A percentile compares a stretch with the other conserved stretches of the same genome.
Conservation (phyloP, 37 sponge, comb jelly and placozoan genomes). For the Diacarnus erythraeanus region DNA sequence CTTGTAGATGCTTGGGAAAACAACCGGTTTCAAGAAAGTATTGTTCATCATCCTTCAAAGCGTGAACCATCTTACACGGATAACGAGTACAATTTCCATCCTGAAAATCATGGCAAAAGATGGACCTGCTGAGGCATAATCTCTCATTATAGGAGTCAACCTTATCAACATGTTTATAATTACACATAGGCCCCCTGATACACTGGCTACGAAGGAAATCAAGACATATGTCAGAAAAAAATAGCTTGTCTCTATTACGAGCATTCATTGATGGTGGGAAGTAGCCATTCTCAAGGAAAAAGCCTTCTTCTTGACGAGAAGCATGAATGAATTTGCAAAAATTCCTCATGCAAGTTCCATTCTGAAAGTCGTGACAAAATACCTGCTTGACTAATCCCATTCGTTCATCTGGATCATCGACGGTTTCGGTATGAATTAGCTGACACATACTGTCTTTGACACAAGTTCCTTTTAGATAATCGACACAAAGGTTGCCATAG, state of each 20-base stretch:
- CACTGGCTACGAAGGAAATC: slow-evolving; percentile 62
- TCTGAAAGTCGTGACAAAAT: slow-evolving; percentile 67
- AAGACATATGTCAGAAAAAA: slow-evolving; percentile 52
- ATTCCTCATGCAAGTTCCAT: slow-evolving; percentile 26
- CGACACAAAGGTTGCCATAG: slow-evolving; percentile 45
- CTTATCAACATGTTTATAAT: slow-evolving; percentile 38
- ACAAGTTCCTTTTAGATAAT: slow-evolving; percentile 66
- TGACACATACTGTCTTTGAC: slow-evolving; percentile 24
- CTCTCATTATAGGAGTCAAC: slow-evolving; percentile 42
- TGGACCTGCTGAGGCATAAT: slow-evolving; percentile 50
- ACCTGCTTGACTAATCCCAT: slow-evolving; percentile 37
- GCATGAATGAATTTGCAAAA: slow-evolving; percentile 65
- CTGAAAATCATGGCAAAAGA: slow-evolving; percentile 65
- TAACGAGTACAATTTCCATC: slow-evolving; percentile 40
- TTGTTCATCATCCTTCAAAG: slow-evolving; percentile 39
- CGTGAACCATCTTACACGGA: slow-evolving; percentile 60
- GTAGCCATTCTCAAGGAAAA: slow-evolving; percentile 48
- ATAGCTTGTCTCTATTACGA: slow-evolving; percentile 52
- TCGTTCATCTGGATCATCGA: slow-evolving; percentile 44
- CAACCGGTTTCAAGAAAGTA: slow-evolving; percentile 51
- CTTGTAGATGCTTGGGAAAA: slow-evolving; percentile 43
- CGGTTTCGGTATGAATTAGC: slow-evolving; percentile 38
- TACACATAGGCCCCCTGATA: slow-evolving; percentile 40
- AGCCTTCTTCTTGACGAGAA: slow-evolving; percentile 33
- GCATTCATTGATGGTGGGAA: slow-evolving; percentile 42